Conservation (phyloP, 2,113 vertebrate genomes). For the Brevimyrus niger region DNA sequence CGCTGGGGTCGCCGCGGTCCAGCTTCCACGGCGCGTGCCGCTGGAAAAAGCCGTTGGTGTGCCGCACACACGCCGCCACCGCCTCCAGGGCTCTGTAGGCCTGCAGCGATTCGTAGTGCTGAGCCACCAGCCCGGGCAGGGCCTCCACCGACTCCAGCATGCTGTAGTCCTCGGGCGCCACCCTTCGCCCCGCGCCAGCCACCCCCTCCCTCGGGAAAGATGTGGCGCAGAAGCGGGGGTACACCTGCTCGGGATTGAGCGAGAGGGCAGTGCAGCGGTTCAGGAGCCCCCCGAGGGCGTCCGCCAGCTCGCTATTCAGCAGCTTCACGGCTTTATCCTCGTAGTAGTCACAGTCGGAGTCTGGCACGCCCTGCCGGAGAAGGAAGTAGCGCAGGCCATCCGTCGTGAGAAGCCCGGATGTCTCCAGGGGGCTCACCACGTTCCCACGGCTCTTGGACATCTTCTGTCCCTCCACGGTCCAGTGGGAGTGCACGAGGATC, state of each 20-base stretch:
- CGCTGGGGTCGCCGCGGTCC: conserved; percentile 36
- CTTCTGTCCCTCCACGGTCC: conserved; percentile 84
- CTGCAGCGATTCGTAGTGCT: conserved; percentile 65
- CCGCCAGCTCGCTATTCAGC: conserved; percentile 80
- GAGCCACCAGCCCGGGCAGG: conserved; percentile 63
- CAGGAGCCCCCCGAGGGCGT: conserved; percentile 83
- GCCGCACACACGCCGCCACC: conserved; percentile 67
- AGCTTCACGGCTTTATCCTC: conserved; percentile 76
- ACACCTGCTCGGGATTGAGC: conserved; percentile 78
- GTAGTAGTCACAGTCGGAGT: conserved; percentile 81
- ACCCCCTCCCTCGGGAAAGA: conserved; percentile 57
- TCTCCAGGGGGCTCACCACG: conserved; percentile 69
- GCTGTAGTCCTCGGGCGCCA: conserved; percentile 63
- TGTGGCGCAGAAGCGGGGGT: conserved; percentile 61
- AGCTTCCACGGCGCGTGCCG: conserved; percentile 86
- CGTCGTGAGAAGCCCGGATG: conserved; percentile 59
- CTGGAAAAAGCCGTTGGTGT: conserved; percentile 83
- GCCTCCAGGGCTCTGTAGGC: conserved; percentile 85
- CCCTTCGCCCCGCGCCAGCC: conserved; percentile 32
- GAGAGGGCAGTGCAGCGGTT: conserved; percentile 77
- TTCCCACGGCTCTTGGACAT: conserved; percentile 98
- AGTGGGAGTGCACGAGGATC: conserved; percentile 87
- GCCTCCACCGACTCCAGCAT: conserved; percentile 61
- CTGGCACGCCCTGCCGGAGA: conserved; percentile 83
- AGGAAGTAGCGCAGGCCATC: conserved; percentile 92